phyloP scores from a whole-genome alignment of 2,888 invertebrate genomes.

The Loripinus fragilis region DNA sequence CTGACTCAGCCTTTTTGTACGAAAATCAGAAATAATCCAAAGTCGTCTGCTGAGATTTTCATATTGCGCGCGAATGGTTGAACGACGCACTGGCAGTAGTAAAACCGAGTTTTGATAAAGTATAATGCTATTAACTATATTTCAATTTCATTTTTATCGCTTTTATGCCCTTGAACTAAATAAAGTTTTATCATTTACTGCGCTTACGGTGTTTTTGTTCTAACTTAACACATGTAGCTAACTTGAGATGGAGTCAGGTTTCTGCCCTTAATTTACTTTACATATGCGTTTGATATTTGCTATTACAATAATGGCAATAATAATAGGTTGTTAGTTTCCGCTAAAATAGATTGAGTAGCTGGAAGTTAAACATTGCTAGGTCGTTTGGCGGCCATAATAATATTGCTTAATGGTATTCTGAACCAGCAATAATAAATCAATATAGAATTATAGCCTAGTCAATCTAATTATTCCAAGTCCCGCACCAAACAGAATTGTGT shows the following conservation, averaged over 20 bases:
- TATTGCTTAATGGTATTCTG: conserved; percentile 54
- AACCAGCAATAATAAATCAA: conserved; percentile 55
- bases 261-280: conserved; percentile 48
- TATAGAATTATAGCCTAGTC: conserved; percentile 61
- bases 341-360: conserved; percentile 29
- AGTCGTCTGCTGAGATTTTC: no score
- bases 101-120: conserved; percentile 11
- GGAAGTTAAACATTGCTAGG: conserved; percentile 22
- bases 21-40: no score
- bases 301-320: conserved; percentile 57
- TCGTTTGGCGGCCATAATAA: conserved; percentile 41
- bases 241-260: conserved; percentile 40
- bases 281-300: conserved; percentile 48
- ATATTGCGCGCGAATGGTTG: no score
- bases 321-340: conserved; percentile 53
- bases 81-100: not conserved
- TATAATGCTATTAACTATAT: conserved; percentile 20
- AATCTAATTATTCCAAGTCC: conserved; percentile 62
- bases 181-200: conserved; percentile 16
- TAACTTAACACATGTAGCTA: conserved; percentile 9
- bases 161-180: conserved; percentile 11
- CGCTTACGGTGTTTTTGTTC: conserved; percentile 4
- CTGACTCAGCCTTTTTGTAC: no score
- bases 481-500: conserved; percentile 61
- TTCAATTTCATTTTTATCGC: conserved; percentile 16